Percentiles rank a stretch among this genome's conserved stretches.
These are phyloP conservation scores for Dendrolimus houi DNA, from an alignment of 2,888 invertebrate species.

Conservation along the genomic window DNA sequence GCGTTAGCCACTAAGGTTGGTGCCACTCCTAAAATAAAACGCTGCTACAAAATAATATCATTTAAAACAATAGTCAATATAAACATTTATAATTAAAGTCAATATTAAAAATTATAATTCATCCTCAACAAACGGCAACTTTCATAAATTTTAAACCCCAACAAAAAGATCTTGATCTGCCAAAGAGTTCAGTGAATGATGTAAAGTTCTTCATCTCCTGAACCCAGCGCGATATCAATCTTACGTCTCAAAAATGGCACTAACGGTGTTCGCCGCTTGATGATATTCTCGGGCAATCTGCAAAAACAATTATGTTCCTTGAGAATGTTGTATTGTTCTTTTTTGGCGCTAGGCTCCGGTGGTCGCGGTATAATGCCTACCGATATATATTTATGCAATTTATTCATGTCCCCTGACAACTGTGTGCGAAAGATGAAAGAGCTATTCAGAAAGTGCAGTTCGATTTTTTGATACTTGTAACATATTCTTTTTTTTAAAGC, in stretches of 20 bases:
- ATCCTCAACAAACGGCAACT: neutral
- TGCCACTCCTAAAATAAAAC: no score
- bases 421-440: neutral
- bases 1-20: no score
- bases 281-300: slow-evolving; percentile 50
- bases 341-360: slow-evolving; percentile 44
- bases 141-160: neutral
- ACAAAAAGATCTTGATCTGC: neutral
- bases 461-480: slow-evolving; percentile 2
- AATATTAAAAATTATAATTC: no score
- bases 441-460: neutral
- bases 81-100: no score
- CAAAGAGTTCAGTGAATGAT: neutral
- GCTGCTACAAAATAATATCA: no score
- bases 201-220: slow-evolving; percentile 13
- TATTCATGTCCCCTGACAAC: slow-evolving; percentile 50
- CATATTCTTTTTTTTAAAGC: no score
- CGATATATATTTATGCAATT: slow-evolving; percentile 71
- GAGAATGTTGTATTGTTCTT: slow-evolving; percentile 57
- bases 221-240: slow-evolving; percentile 26
- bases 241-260: slow-evolving; percentile 51
- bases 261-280: slow-evolving; percentile 56
- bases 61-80: no score
- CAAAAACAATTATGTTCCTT: slow-evolving; percentile 66
- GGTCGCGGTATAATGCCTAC: slow-evolving; percentile 49